Evolutionary conservation across 2,797 vertebrate species (phyloP), one percentile per base, ranked within the genome.

Genomic region (Rhinophrynus dorsalis): DNA sequence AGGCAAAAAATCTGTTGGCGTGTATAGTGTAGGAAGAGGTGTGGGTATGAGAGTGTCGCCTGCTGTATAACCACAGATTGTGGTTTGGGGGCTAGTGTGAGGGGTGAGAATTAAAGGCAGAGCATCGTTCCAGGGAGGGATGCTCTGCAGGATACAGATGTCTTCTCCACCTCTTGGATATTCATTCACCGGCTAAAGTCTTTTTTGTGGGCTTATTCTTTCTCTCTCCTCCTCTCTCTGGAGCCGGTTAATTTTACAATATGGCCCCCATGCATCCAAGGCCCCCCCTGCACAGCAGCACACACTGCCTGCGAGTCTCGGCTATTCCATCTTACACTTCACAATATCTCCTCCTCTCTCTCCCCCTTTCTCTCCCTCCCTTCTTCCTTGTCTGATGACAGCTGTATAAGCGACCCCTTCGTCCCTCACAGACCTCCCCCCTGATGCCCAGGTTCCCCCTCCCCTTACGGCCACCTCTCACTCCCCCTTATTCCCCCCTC

Each of bases 401-500:
- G 77, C 79, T 82, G 78, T 78, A 80, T 78, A 80, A 82, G 79
- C 81, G 77, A 81, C 79, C 67, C 79, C 82, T 73, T 57, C 55
- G 48, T 80, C 78, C 80, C 79, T 79, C 81, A 79, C 72, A 81
- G 74, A 78, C 77, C 80, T 76, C 78, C 81, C 81, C 75, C 78
- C 79, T 70, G 50, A 71, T 65, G 77, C 74, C 80, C 78, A 66
- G 40, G 77, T 79, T 79, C 78, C 77, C 85, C 72, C 70, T 45
- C 66, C 61, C 60, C 40, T 59, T 68, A 50, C 40, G 48, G 30
- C 74, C 54, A 68, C 68, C 67, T 71, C 76, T 71, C 62, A 63
- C 69, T 81, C 83, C 84, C 81, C 82, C 81, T 86, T 86, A 83
- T 84, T 23, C 79, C 88, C 84, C 84, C 84, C 81, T 55, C 79